Percentiles rank a stretch among this genome's conserved stretches.
These are phyloP conservation scores for Psittacula derbiana DNA, from an alignment of 2,797 vertebrate genomes.

Conservation along the genomic window DNA sequence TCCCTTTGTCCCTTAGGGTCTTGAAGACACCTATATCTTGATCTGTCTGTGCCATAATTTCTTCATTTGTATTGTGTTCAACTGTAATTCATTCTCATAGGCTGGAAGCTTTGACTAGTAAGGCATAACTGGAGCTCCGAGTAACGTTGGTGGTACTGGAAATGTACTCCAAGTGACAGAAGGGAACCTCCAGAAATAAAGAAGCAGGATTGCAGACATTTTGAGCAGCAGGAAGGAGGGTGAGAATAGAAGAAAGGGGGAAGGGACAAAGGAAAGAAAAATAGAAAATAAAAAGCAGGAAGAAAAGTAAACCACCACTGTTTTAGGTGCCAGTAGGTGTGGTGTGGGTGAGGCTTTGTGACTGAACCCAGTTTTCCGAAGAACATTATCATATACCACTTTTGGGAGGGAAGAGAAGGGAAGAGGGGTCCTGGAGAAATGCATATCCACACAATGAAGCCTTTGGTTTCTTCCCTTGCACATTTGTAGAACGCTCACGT, in stretches of 20 bases:
- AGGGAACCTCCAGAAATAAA: background rate
- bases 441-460: background rate
- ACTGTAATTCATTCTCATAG: background rate
- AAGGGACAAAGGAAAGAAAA: background rate
- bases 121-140: background rate
- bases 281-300: background rate
- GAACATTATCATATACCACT: background rate
- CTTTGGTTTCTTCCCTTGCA: slow-evolving; percentile 1
- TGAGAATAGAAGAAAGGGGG: background rate
- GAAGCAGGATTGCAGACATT: background rate
- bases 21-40: background rate
- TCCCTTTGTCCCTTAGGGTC: background rate
- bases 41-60: background rate
- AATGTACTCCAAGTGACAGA: background rate
- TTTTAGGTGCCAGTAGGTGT: accelerated
- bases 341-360: background rate
- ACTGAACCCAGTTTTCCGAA: background rate
- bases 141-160: background rate
- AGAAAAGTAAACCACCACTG: background rate
- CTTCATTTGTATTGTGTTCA: background rate
- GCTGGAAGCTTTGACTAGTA: background rate
- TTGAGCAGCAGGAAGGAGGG: background rate
- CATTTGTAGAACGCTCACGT: background rate
- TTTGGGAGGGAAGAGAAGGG: background rate
- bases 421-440: background rate